phyloP scores from a whole-genome alignment of 2,113 vertebrate genomes.

The Rhinolophus sinicus region DNA sequence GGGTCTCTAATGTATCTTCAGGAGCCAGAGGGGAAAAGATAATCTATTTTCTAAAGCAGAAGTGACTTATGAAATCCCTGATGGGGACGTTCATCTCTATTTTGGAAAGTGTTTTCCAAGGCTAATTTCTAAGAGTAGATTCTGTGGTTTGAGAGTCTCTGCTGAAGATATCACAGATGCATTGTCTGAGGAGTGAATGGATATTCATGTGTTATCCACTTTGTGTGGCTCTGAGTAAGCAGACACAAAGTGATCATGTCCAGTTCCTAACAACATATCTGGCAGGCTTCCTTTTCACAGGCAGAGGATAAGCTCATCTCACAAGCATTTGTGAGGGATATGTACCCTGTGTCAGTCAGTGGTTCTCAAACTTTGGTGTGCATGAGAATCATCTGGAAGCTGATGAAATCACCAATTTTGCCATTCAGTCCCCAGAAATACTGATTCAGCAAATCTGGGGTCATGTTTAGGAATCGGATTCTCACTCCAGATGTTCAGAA shows the following conservation, averaged over 20 bases:
- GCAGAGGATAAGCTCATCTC: not conserved
- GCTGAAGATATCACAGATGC: not conserved
- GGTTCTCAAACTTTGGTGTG: not conserved
- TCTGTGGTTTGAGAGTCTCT: slow-evolving; percentile 31
- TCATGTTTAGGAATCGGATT: not conserved
- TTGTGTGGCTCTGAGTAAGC: not conserved
- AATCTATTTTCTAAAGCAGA: slow-evolving; percentile 73
- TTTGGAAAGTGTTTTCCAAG: slow-evolving; percentile 70
- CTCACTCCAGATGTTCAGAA: not conserved
- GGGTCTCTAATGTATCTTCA: slow-evolving; percentile 63
- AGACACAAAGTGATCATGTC: not conserved
- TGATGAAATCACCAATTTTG: not conserved
- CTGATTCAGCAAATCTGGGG: not conserved
- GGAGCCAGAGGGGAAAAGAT: slow-evolving; percentile 1
- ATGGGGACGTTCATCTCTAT: slow-evolving; percentile 63
- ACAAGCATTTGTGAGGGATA: not conserved
- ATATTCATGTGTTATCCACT: not conserved
- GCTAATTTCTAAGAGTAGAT: slow-evolving; percentile 63
- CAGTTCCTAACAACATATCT: not conserved
- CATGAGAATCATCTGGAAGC: not conserved
- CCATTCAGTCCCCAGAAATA: not conserved
- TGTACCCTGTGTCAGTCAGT: not conserved
- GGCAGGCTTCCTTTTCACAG: not conserved
- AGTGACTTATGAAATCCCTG: slow-evolving; percentile 71
- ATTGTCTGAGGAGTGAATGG: not conserved